phyloP scores from a whole-genome alignment of 1,140 invertebrate species.

The Sipha flava region DNA sequence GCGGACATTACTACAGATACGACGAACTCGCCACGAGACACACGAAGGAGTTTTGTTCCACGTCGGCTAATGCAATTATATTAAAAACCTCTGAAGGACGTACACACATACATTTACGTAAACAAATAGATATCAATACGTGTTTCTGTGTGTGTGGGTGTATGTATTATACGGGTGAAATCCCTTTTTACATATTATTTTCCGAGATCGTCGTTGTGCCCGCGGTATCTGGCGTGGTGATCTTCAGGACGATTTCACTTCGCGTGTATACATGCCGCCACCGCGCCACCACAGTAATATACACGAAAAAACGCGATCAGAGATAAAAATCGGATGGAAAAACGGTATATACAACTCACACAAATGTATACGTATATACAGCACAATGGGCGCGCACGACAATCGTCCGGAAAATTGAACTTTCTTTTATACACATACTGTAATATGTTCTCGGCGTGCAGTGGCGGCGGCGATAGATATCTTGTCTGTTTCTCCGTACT shows the following conservation, averaged over 20 bases:
- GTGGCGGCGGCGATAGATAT: not conserved
- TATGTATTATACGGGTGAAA: not conserved
- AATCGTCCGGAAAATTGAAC: conserved; percentile 30
- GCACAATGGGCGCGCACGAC: conserved; percentile 3
- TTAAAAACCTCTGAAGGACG: not conserved
- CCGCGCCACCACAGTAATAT: not conserved
- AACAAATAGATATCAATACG: not conserved
- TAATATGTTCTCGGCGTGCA: not conserved
- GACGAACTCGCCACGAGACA: no score
- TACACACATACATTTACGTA: not conserved
- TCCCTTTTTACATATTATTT: conserved; percentile 27
- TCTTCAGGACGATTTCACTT: conserved; percentile 7
- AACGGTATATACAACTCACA: not conserved
- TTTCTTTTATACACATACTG: conserved; percentile 10
- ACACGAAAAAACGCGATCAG: not conserved
- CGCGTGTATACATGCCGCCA: not conserved
- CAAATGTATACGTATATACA: not conserved
- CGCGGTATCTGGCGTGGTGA: conserved; percentile 6
- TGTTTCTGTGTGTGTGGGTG: not conserved
- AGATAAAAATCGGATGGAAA: conserved; percentile 5
- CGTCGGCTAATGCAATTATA: not conserved
- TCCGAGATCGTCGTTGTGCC: not conserved
- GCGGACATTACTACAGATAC: not conserved
- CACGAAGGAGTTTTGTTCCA: not conserved
- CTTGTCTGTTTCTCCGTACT: not conserved